A percentile compares a stretch with the other conserved stretches of the same genome.
phyloP scores from a whole-genome alignment of 37 sponge, comb jelly and placozoan species.

The Dysidea cf. avara region DNA sequence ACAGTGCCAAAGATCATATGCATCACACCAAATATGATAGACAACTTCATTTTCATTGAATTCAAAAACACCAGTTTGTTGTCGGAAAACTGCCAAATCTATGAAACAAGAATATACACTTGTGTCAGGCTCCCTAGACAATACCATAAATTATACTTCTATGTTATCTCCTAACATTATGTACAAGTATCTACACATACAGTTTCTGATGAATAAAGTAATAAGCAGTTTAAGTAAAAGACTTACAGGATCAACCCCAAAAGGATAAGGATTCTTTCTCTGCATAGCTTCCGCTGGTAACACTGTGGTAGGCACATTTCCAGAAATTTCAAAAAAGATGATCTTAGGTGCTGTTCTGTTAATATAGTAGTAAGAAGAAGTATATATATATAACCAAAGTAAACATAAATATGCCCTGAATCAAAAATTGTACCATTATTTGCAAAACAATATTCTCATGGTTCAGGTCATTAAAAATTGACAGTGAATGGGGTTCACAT shows the following conservation, averaged over 20 bases:
- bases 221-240: background rate
- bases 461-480: no score
- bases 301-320: background rate
- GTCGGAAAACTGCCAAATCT: conserved; percentile 75
- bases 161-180: no score
- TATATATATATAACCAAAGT: no score
- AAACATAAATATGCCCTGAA: no score
- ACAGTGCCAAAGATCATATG: conserved; percentile 86
- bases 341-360: no score
- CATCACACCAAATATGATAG: conserved; percentile 67
- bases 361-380: no score
- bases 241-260: conserved; percentile 83
- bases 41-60: conserved; percentile 88
- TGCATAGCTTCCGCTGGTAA: conserved; percentile 44
- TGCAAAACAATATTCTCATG: no score
- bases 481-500: no score
- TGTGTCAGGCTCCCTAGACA: background rate
- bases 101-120: background rate
- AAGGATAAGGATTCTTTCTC: conserved; percentile 56
- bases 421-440: no score
- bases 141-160: no score
- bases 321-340: background rate
- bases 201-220: no score
- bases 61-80: conserved; percentile 78
- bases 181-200: no score